Conservation (phyloP, 2,888 invertebrate species). For the Cerastis rubricosa region DNA sequence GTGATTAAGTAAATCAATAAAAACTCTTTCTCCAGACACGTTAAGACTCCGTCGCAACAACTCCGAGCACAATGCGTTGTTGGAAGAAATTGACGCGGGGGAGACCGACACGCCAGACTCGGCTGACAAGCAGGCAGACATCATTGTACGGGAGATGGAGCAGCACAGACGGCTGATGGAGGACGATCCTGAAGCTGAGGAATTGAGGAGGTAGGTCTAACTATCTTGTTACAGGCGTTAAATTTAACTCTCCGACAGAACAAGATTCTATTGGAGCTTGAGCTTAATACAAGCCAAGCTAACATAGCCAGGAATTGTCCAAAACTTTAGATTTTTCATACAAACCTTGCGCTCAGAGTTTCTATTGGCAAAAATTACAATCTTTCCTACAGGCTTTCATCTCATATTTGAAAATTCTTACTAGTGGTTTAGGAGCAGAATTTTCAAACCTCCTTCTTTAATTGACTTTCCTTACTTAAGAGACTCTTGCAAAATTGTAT, state of each 20-base stretch:
- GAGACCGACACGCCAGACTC: slow-evolving; percentile 72
- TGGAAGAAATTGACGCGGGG: slow-evolving; percentile 73
- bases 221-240: not conserved
- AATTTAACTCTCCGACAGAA: not conserved
- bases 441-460: not conserved
- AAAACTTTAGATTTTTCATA: not conserved
- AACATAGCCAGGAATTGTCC: not conserved
- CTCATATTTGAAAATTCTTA: not conserved
- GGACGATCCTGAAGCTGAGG: slow-evolving; percentile 91
- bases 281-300: not conserved
- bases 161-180: slow-evolving; percentile 92
- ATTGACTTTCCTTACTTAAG: not conserved
- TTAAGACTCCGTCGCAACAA: slow-evolving; percentile 80
- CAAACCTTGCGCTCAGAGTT: not conserved
- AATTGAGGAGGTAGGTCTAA: slow-evolving; percentile 90
- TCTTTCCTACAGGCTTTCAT: not conserved
- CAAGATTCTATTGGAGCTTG: not conserved
- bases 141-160: slow-evolving; percentile 92
- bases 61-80: slow-evolving; percentile 81
- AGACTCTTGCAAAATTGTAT: not conserved
- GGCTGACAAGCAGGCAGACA: slow-evolving; percentile 89
- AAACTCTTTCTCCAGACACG: slow-evolving; percentile 73
- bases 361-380: not conserved
- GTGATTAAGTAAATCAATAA: not conserved
- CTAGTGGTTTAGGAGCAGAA: not conserved